A percentile compares a stretch with the other conserved stretches of the same genome.
These are phyloP conservation scores for Paraescarpia echinospica DNA, from an alignment of 1,140 invertebrate genomes.

Conservation along the genomic window DNA sequence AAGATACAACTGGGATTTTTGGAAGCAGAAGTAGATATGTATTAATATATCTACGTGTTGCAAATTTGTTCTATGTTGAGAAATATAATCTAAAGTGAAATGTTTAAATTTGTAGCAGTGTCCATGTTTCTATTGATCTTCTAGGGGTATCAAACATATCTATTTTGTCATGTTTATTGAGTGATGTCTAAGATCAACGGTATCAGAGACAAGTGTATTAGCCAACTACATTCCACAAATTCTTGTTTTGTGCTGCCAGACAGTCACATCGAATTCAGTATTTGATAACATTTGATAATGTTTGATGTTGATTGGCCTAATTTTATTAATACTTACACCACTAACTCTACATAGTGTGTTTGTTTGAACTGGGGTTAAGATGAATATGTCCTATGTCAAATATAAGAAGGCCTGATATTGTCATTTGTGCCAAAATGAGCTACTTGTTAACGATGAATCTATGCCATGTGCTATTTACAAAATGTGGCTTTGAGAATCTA, in stretches of 20 bases:
- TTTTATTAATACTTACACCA: not conserved
- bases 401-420: too few species aligned
- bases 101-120: too few species aligned
- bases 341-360: not conserved
- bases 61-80: too few species aligned
- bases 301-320: not conserved
- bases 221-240: not conserved
- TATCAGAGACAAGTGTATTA: not conserved
- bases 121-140: too few species aligned
- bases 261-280: not conserved
- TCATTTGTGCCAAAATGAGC: not conserved
- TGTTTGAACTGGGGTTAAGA: not conserved
- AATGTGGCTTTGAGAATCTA: not conserved
- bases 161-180: too few species aligned
- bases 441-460: not conserved
- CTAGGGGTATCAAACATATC: too few species aligned
- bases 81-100: too few species aligned
- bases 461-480: not conserved
- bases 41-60: too few species aligned
- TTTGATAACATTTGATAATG: not conserved
- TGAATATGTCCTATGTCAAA: not conserved
- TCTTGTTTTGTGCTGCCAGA: not conserved
- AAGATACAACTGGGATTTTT: too few species aligned
- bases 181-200: too few species aligned
- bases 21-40: too few species aligned